Evolutionary conservation across 1,140 invertebrate genomes (phyloP).

Genomic region (Papilio polyxenes): DNA sequence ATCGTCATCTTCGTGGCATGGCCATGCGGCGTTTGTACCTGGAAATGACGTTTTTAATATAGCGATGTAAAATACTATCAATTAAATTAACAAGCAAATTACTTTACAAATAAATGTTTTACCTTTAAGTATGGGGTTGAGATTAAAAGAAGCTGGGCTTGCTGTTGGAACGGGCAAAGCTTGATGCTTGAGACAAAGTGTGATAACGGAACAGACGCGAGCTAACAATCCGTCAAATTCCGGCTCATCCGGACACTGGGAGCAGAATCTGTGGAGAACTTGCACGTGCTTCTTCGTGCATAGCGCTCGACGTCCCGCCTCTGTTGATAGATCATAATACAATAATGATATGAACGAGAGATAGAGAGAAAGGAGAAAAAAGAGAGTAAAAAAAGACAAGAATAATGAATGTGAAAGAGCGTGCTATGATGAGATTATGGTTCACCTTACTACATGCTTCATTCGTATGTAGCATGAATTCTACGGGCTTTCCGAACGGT

Average conservation of each 20-base stretch:
- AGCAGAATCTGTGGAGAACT: slow-evolving; percentile 83
- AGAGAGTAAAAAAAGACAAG: background rate
- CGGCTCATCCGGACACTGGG: slow-evolving; percentile 84
- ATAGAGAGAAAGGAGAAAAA: no score
- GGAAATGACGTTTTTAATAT: slow-evolving; percentile 38
- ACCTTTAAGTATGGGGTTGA: slow-evolving; percentile 76
- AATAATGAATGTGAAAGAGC: no score
- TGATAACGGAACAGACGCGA: slow-evolving; percentile 84
- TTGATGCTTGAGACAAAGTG: slow-evolving; percentile 83
- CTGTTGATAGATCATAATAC: slow-evolving; percentile 64
- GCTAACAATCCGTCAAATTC: slow-evolving; percentile 83
- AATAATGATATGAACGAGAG: background rate
- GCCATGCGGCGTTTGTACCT: slow-evolving; percentile 73
- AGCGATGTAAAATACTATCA: background rate
- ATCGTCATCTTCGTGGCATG: slow-evolving; percentile 74
- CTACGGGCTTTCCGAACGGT: no score
- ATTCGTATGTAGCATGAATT: no score
- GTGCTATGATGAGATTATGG: no score
- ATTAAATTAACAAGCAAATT: no score
- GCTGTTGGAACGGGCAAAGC: slow-evolving; percentile 82
- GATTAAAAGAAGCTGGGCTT: slow-evolving; percentile 80
- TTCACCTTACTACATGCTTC: no score
- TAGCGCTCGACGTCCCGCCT: slow-evolving; percentile 82
- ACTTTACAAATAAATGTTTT: background rate
- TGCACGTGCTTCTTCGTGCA: slow-evolving; percentile 83